Conservation (phyloP, 2,888 invertebrate genomes). For the Tipula vernalis region DNA sequence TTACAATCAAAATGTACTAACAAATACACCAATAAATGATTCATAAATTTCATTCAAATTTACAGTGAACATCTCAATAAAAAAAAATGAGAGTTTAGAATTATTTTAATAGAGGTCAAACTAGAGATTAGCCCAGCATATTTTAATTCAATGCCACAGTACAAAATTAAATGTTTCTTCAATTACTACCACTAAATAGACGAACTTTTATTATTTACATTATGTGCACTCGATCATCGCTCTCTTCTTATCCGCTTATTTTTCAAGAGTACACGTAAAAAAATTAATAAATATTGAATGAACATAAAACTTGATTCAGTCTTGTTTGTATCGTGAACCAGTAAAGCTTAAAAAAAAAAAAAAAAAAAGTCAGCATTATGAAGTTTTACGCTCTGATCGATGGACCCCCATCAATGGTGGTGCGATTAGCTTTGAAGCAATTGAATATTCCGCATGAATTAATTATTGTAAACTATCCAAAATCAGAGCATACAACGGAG, state of each 20-base stretch:
- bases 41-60: too few relatives aligned
- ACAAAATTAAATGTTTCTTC: too few relatives aligned
- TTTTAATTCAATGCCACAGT: too few relatives aligned
- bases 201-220: too few relatives aligned
- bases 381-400: conserved; percentile 63
- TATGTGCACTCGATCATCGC: neutral
- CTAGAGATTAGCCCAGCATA: too few relatives aligned
- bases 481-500: conserved; percentile 61
- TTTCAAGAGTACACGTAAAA: neutral
- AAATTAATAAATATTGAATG: neutral
- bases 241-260: neutral
- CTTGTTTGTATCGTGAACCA: neutral
- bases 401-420: conserved; percentile 66
- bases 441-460: conserved; percentile 51
- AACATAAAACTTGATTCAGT: neutral
- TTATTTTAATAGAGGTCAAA: too few relatives aligned
- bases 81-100: too few relatives aligned
- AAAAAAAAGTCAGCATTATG: conserved; percentile 25
- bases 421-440: conserved; percentile 51
- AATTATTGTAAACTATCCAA: conserved; percentile 52
- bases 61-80: too few relatives aligned
- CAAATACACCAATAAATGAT: too few relatives aligned
- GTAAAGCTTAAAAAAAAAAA: neutral
- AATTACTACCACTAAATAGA: too few relatives aligned
- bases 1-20: too few relatives aligned